phyloP scores from a whole-genome alignment of 35 echinoderm and acorn worm genomes.

The Lytechinus variegatus region DNA sequence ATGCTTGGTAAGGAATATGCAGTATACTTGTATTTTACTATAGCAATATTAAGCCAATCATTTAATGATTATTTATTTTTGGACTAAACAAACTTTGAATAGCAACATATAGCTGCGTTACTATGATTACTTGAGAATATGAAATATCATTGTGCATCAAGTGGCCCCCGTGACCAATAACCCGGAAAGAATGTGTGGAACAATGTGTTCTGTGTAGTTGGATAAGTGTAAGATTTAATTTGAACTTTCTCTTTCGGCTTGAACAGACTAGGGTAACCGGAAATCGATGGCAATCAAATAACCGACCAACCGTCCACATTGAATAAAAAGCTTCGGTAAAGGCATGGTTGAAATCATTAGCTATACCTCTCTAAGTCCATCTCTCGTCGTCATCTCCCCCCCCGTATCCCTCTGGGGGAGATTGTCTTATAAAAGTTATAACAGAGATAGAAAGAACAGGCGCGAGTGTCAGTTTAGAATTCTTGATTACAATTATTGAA shows the following conservation, averaged over 20 bases:
- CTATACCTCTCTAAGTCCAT: background rate
- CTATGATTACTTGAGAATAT: no score
- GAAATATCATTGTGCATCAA: background rate
- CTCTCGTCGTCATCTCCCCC: background rate
- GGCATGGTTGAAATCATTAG: background rate
- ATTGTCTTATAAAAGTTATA: no score
- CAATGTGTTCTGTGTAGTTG: background rate
- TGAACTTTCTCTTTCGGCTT: background rate
- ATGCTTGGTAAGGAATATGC: no score
- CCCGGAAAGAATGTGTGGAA: background rate
- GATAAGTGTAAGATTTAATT: background rate
- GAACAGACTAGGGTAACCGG: background rate
- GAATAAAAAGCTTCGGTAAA: background rate
- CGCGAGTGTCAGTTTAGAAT: no score
- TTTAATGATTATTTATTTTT: no score
- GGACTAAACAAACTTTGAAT: no score
- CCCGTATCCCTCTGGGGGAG: background rate
- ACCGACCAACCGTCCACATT: background rate
- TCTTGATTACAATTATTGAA: no score
- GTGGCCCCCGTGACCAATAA: background rate
- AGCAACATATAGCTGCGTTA: no score
- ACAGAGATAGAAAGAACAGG: no score
- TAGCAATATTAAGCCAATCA: no score
- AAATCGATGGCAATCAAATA: conserved; percentile 12
- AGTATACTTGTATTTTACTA: no score